A percentile compares a stretch with the other conserved stretches of the same genome.
phyloP scores from a whole-genome alignment of 2,797 vertebrate genomes.

The Oryzias dopingdopingensis region DNA sequence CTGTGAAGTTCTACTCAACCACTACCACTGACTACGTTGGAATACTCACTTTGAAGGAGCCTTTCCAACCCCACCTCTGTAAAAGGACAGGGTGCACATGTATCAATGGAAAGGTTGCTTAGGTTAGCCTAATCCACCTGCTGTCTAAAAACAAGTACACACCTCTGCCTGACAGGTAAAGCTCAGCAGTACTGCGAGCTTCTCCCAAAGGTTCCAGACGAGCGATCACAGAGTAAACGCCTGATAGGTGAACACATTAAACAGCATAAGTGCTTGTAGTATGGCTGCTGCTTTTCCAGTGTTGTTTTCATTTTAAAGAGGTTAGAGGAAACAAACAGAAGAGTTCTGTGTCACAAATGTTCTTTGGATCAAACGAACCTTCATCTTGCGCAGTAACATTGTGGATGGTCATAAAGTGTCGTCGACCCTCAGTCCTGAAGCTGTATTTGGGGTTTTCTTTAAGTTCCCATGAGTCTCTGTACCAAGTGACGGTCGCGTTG shows the following conservation, averaged over 20 bases:
- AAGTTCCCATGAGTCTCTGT: slow-evolving; percentile 89
- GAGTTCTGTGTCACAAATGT: background rate
- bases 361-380: slow-evolving; percentile 77
- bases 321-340: background rate
- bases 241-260: slow-evolving; percentile 63
- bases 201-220: slow-evolving; percentile 88
- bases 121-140: background rate
- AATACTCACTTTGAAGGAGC: slow-evolving; percentile 86
- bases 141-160: slow-evolving; percentile 19
- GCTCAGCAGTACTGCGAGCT: slow-evolving; percentile 89
- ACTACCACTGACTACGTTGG: background rate
- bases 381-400: slow-evolving; percentile 91
- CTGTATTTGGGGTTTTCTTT: slow-evolving; percentile 90
- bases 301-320: too few relatives aligned
- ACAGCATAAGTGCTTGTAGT: too few relatives aligned
- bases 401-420: slow-evolving; percentile 93
- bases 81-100: slow-evolving; percentile 61
- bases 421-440: slow-evolving; percentile 88
- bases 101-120: slow-evolving; percentile 10
- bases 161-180: slow-evolving; percentile 93
- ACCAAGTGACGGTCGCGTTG: slow-evolving; percentile 88
- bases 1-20: background rate
- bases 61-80: slow-evolving; percentile 87
- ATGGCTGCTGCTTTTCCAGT: too few relatives aligned
- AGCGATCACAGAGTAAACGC: slow-evolving; percentile 91